These are phyloP conservation scores for Eriocheir sinensis DNA, from an alignment of 1,140 invertebrate species.

Conservation along the genomic window DNA sequence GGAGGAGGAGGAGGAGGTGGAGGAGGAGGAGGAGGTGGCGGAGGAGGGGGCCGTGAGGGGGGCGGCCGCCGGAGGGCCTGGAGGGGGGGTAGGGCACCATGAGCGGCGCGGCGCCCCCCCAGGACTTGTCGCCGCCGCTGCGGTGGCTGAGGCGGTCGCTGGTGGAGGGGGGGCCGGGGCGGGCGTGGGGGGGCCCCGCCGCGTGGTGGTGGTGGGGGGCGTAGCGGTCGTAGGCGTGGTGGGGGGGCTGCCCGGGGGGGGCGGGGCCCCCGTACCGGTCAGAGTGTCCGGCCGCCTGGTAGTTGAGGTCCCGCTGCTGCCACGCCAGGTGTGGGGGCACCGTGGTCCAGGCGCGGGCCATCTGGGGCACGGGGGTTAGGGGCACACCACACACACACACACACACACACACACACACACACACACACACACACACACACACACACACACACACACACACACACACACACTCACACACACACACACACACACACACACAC, in stretches of 20 bases:
- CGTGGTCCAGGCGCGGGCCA: conserved; percentile 64
- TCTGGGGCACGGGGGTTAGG: background rate
- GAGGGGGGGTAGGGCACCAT: background rate
- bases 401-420: background rate
- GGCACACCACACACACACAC: too few relatives aligned
- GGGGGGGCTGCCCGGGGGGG: too few relatives aligned
- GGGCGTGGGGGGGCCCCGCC: conserved; percentile 76
- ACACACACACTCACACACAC: background rate
- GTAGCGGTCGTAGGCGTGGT: conserved; percentile 4
- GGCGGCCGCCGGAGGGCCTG: background rate
- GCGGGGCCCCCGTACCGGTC: conserved; percentile 70
- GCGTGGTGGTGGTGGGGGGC: conserved; percentile 34
- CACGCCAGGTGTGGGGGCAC: conserved; percentile 78
- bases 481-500: too few relatives aligned
- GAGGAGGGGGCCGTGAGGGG: too few relatives aligned
- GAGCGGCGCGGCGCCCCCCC: conserved; percentile 38
- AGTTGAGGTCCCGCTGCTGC: conserved; percentile 79
- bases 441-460: background rate
- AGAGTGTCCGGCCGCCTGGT: conserved; percentile 74
- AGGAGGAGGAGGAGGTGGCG: conserved; percentile 7
- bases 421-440: conserved; percentile 12
- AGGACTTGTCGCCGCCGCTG: conserved; percentile 74
- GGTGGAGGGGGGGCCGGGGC: conserved; percentile 75
- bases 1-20: conserved; percentile 34
- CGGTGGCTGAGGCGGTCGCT: conserved; percentile 77